phyloP scores from a whole-genome alignment of 1,140 invertebrate genomes.

The Lasioglossum albipes region DNA sequence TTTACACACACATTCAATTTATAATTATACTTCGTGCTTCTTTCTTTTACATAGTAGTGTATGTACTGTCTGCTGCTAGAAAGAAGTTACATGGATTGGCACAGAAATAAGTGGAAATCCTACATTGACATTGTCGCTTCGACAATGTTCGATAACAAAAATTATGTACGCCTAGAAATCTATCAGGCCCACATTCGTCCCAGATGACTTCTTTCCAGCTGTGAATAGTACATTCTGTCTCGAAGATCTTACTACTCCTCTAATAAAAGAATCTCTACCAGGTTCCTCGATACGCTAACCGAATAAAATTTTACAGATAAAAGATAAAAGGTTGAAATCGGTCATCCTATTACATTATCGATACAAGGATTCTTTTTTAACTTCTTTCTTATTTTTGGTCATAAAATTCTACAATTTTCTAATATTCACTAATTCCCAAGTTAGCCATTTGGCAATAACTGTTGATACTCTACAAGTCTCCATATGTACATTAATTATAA shows the following conservation, averaged over 20 bases:
- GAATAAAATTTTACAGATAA: conserved; percentile 25
- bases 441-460: neutral
- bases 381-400: neutral
- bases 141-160: too few relatives aligned
- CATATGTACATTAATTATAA: neutral
- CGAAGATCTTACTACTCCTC: conserved; percentile 51
- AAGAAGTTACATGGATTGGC: too few relatives aligned
- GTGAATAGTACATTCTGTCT: conserved; percentile 51
- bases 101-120: too few relatives aligned
- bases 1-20: too few relatives aligned
- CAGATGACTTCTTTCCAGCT: too few relatives aligned
- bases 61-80: conserved; percentile 46
- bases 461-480: neutral
- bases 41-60: neutral
- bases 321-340: conserved; percentile 4
- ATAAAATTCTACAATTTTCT: neutral
- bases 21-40: too few relatives aligned
- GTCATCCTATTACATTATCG: neutral
- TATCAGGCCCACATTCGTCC: too few relatives aligned
- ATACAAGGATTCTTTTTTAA: neutral
- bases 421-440: neutral
- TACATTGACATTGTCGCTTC: too few relatives aligned
- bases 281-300: conserved; percentile 29
- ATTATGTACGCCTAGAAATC: too few relatives aligned
- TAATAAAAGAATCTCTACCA: conserved; percentile 18